A percentile compares a stretch with the other conserved stretches of the same genome.
These are phyloP conservation scores for Meloe dianella DNA, from an alignment of 2,888 invertebrate genomes.

Conservation along the genomic window DNA sequence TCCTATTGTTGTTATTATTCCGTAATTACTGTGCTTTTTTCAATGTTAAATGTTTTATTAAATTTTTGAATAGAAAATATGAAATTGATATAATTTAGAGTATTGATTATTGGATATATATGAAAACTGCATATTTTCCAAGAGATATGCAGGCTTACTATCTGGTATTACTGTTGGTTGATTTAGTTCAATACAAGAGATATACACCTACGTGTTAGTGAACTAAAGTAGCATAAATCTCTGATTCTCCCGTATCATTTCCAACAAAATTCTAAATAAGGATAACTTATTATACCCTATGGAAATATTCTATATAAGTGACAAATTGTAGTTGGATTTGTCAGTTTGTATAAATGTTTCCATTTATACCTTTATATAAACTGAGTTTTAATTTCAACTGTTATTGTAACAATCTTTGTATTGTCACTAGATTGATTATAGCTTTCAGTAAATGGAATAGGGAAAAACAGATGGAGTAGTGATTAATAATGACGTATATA, in stretches of 20 bases:
- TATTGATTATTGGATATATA: neutral
- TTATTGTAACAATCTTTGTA: neutral
- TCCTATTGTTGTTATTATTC: neutral
- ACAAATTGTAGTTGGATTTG: constrained; percentile 32
- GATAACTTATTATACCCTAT: constrained; percentile 33
- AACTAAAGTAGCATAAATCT: constrained; percentile 25
- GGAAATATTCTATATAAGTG: constrained; percentile 34
- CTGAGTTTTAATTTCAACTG: neutral
- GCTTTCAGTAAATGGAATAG: no score
- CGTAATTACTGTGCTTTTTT: neutral
- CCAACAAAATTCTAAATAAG: constrained; percentile 26
- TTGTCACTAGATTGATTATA: neutral
- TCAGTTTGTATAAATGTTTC: constrained; percentile 29
- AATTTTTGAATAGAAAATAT: no score
- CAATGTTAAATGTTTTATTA: no score
- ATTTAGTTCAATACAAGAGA: constrained; percentile 1
- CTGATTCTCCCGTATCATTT: constrained; percentile 28
- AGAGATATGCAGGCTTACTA: neutral
- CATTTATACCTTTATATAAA: constrained; percentile 20
- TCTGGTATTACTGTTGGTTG: neutral
- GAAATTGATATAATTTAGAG: neutral
- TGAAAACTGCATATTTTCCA: neutral
- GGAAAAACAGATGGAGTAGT: no score
- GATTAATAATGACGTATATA: no score
- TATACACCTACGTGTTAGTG: neutral